phyloP scores from a whole-genome alignment of 2,113 vertebrate genomes.

The Zapornia atra region DNA sequence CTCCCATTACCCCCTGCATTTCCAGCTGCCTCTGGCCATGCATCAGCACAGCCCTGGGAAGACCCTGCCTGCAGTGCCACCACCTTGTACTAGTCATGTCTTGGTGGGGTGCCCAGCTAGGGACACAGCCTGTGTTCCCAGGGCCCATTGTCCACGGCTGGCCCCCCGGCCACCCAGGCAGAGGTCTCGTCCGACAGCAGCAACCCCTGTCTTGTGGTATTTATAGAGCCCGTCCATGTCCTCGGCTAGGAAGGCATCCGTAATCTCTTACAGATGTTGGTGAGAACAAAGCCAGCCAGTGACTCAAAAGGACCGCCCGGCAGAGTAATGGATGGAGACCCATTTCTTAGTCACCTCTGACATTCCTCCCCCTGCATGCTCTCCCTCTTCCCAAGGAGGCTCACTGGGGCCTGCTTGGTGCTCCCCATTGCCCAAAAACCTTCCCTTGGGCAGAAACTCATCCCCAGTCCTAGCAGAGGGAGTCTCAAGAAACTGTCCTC shows the following conservation, averaged over 20 bases:
- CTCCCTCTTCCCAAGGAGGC: background rate
- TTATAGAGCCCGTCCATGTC: conserved; percentile 50
- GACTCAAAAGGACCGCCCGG: conserved; percentile 23
- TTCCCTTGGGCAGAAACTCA: background rate
- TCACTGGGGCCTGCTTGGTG: background rate
- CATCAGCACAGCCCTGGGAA: background rate
- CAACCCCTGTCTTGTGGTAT: background rate
- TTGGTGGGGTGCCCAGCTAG: rapidly evolving
- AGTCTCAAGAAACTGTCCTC: background rate
- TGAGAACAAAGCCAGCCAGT: conserved; percentile 67
- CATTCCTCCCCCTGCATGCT: background rate
- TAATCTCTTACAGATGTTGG: conserved; percentile 75
- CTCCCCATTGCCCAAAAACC: background rate
- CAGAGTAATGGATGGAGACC: conserved; percentile 35
- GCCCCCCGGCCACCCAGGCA: conserved; percentile 66
- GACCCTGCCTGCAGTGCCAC: background rate
- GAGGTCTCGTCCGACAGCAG: conserved; percentile 32
- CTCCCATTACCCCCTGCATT: background rate
- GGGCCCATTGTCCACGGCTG: rapidly evolving
- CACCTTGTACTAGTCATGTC: background rate
- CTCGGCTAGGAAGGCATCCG: background rate
- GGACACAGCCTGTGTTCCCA: background rate
- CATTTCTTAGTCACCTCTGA: conserved; percentile 16
- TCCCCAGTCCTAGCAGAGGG: rapidly evolving
- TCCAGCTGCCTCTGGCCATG: background rate